Evolutionary conservation across 2,888 invertebrate genomes (phyloP), one percentile per base, ranked within the genome.

Genomic region (Busseola fusca): DNA sequence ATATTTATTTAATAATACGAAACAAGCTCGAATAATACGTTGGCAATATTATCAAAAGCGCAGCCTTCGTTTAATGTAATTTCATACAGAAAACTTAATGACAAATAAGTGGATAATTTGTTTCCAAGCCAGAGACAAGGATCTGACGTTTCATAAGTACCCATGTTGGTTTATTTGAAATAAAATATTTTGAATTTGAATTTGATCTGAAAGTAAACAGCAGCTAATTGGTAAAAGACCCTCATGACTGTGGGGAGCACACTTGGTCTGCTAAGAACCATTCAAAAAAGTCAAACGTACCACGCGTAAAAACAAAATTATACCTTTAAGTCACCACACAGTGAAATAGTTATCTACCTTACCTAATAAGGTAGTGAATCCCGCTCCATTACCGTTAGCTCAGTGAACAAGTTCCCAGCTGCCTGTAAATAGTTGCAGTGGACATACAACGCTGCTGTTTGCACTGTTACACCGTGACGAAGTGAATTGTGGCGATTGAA

Each of bases 401-500:
- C 30, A 40, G 25, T 54, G 40, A 25, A 63, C 58, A 64, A 59
- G 45, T 37, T 37, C 4, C 18, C 21, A 14, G 21, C 52, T 16
- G 37, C n/a, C 16, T 18, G 42, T 27, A 57, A 37, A 57, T 62
- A 69, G 40, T 40, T 9, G 40, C 54, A 37, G 37, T 45, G 50
- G 50, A 54, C 30, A 77, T 70, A 58, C 62, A 52, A 45, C 52
- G 63, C 30, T 14, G 58, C 45, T 64, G 37, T 77, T 64, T 74
- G 58, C 77, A 40, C 54, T 50, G 14, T 3, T 42, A 63, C 70
- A 57, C 34, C 3, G 18, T 27, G 12, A 4, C 9, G 9, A 16
- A 50, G 27, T 50, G 56, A 58, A 42, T 70, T 64, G 40, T 64
- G 54, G 57, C 57, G 27, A 64, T 59, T 64, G 40, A 40, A 70